phyloP scores from a whole-genome alignment of 2,888 invertebrate genomes.

The Tryphoninae sp. region DNA sequence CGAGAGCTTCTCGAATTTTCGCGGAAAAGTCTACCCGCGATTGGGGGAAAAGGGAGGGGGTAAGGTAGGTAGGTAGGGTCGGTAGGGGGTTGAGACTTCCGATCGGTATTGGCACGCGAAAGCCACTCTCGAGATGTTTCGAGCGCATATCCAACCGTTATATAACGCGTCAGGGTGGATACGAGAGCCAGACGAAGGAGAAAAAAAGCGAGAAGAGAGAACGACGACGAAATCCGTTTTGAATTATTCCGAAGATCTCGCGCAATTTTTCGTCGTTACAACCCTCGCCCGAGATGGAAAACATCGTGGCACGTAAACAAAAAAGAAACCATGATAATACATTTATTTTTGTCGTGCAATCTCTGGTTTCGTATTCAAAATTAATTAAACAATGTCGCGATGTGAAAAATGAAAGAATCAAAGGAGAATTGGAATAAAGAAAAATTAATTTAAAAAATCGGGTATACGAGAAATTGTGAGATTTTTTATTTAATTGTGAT shows the following conservation, averaged over 20 bases:
- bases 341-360: background rate
- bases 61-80: constrained; percentile 37
- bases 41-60: background rate
- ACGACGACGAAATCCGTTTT: constrained; percentile 54
- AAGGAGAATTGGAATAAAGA: too few species aligned
- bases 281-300: constrained; percentile 18
- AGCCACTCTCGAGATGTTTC: constrained; percentile 61
- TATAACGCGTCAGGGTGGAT: constrained; percentile 7
- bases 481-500: background rate
- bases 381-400: too few species aligned
- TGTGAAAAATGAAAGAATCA: too few species aligned
- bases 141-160: background rate
- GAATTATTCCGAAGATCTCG: constrained; percentile 72
- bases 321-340: background rate
- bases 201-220: too few species aligned
- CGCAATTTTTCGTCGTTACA: constrained; percentile 63
- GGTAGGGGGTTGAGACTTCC: constrained; percentile 39
- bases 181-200: background rate
- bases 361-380: too few species aligned
- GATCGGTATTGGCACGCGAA: constrained; percentile 63
- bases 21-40: background rate
- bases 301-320: background rate
- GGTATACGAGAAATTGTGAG: background rate
- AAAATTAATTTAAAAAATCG: too few species aligned
- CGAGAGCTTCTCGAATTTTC: constrained; percentile 43